Percentiles rank a stretch among this genome's conserved stretches.
These are phyloP conservation scores for Plectus sambesii DNA, from an alignment of 1,140 invertebrate genomes.

Conservation along the genomic window DNA sequence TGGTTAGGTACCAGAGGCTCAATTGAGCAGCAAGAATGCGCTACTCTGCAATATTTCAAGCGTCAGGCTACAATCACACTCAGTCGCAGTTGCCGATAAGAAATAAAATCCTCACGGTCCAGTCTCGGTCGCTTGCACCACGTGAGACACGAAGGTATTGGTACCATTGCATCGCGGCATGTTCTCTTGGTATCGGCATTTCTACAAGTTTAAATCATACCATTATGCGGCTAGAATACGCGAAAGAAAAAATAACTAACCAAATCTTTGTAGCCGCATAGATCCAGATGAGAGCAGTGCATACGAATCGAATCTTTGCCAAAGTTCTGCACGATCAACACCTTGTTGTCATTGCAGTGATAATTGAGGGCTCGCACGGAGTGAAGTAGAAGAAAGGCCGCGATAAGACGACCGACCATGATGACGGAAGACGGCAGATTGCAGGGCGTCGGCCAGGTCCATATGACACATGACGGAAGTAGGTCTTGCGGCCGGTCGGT, in stretches of 20 bases:
- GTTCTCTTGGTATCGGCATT: slow-evolving; percentile 38
- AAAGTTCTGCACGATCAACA: slow-evolving; percentile 42
- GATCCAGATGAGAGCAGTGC: slow-evolving; percentile 41
- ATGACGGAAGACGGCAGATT: too few species aligned
- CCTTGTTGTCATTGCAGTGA: slow-evolving; percentile 37
- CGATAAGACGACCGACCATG: too few species aligned
- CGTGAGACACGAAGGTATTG: slow-evolving; percentile 42
- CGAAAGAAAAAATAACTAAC: slow-evolving; percentile 24
- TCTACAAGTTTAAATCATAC: slow-evolving; percentile 20
- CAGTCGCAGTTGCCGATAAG: slow-evolving; percentile 5
- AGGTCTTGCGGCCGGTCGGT: too few species aligned
- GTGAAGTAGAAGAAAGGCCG: too few species aligned
- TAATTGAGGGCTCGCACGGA: too few species aligned
- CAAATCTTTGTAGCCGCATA: slow-evolving; percentile 39
- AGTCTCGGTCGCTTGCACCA: slow-evolving; percentile 32
- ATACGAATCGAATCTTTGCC: slow-evolving; percentile 46
- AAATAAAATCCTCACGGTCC: slow-evolving; percentile 33
- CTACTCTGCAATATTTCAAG: slow-evolving; percentile 28
- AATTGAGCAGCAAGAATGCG: slow-evolving; percentile 39
- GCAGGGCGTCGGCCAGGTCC: too few species aligned
- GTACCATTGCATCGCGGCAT: slow-evolving; percentile 40
- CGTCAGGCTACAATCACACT: slow-evolving; percentile 13
- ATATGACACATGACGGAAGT: too few species aligned
- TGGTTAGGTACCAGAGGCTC: slow-evolving; percentile 26
- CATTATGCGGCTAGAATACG: background rate